These are phyloP conservation scores for Myiopsitta monachus DNA, from an alignment of 2,113 vertebrate genomes.

Conservation along the genomic window DNA sequence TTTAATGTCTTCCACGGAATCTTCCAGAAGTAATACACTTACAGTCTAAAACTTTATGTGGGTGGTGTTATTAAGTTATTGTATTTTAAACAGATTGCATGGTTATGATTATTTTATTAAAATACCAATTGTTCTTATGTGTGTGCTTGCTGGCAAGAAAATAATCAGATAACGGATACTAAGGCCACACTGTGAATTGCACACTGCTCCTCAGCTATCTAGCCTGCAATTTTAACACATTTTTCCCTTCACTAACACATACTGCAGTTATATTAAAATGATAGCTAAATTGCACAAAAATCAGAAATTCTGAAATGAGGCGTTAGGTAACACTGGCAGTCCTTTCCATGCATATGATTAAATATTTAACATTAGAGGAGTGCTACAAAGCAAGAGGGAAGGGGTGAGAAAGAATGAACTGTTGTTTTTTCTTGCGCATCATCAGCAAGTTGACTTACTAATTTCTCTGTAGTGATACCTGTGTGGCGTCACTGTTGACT, in stretches of 20 bases:
- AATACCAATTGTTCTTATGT: constrained; percentile 2
- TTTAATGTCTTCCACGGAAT: constrained; percentile 28
- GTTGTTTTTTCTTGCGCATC: background rate
- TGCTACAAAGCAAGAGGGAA: background rate
- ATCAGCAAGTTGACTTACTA: background rate
- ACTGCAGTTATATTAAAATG: background rate
- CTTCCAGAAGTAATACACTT: constrained; percentile 17
- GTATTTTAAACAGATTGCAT: constrained; percentile 37
- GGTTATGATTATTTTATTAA: constrained; percentile 58
- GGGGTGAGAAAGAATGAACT: background rate
- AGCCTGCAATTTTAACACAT: constrained; percentile 33
- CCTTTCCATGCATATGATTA: background rate
- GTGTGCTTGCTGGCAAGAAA: constrained; percentile 18
- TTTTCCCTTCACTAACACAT: background rate
- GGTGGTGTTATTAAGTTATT: constrained; percentile 18
- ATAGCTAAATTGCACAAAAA: background rate
- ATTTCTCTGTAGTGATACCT: background rate
- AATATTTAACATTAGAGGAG: background rate
- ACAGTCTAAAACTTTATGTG: background rate
- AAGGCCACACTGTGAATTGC: background rate
- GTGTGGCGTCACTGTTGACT: background rate
- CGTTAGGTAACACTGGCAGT: background rate
- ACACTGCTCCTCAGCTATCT: background rate
- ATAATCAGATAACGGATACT: constrained; percentile 44
- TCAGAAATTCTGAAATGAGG: constrained; percentile 23